Percentiles rank a stretch among this genome's conserved stretches.
Evolutionary conservation across 2,113 vertebrate species (phyloP).

Genomic region (Anarrhichthys ocellatus): DNA sequence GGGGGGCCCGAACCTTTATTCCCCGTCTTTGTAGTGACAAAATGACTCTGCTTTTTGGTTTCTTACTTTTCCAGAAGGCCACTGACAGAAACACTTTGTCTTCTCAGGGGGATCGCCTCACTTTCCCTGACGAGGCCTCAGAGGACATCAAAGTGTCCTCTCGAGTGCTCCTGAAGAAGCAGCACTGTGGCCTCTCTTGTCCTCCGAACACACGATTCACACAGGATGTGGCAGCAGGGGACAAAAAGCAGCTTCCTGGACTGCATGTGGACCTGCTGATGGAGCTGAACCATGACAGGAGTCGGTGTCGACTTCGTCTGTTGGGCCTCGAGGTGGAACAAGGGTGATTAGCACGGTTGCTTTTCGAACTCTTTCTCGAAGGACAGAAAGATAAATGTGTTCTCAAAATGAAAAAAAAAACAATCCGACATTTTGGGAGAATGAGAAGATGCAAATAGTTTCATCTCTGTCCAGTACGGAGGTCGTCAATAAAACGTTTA

Average conservation of each 20-base stretch:
- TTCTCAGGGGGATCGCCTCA: constrained; percentile 11
- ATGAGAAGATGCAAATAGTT: background rate
- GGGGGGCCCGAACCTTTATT: background rate
- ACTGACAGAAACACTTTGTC: constrained; percentile 12
- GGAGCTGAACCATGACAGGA: background rate
- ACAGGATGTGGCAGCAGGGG: constrained; percentile 13
- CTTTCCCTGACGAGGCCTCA: constrained; percentile 19
- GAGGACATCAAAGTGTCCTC: constrained; percentile 29
- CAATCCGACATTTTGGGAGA: background rate
- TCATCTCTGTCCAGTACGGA: background rate
- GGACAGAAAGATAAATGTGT: too few relatives aligned
- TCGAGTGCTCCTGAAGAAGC: constrained; percentile 1
- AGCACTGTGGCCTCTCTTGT: background rate
- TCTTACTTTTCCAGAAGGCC: constrained; percentile 18
- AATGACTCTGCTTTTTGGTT: constrained; percentile 37
- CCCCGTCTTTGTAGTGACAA: constrained; percentile 28
- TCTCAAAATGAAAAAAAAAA: too few relatives aligned
- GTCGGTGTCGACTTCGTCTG: rapidly evolving
- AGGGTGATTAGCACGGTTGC: background rate
- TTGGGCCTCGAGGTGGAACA: background rate
- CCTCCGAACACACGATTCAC: constrained; percentile 23
- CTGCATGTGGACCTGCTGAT: constrained; percentile 12
- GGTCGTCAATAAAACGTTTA: background rate
- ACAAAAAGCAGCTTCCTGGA: constrained; percentile 40
- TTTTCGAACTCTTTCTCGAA: background rate